Conservation (phyloP, 2,888 invertebrate species). For the Cataglyphis albicans region DNA sequence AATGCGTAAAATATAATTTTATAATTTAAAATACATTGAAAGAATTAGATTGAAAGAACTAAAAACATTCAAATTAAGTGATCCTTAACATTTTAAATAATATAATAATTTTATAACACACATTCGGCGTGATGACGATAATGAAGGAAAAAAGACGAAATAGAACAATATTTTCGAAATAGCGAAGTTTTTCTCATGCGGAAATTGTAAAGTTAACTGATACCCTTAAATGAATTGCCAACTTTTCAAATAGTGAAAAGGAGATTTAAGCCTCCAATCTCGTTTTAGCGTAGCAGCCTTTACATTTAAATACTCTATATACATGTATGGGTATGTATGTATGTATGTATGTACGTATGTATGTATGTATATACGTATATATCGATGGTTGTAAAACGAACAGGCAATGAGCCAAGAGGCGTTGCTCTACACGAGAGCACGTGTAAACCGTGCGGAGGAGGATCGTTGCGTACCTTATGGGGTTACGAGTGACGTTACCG, state of each 20-base stretch:
- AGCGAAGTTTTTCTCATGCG: conserved; percentile 60
- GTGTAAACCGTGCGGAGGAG: conserved; percentile 38
- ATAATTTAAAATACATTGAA: neutral
- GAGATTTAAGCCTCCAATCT: conserved; percentile 49
- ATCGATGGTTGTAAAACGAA: conserved; percentile 72
- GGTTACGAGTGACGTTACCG: conserved; percentile 58
- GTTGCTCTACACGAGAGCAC: conserved; percentile 51
- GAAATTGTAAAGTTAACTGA: conserved; percentile 79
- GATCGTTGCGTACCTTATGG: conserved; percentile 43
- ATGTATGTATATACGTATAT: conserved; percentile 53
- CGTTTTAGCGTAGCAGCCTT: conserved; percentile 66
- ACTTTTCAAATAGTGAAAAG: conserved; percentile 40
- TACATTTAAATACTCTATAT: conserved; percentile 71
- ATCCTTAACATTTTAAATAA: neutral
- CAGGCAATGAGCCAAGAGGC: conserved; percentile 70
- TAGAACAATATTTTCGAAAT: conserved; percentile 31
- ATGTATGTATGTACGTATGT: too few relatives aligned
- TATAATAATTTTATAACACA: neutral
- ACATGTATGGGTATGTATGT: neutral
- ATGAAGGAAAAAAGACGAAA: neutral
- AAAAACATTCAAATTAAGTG: neutral
- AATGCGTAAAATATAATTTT: neutral
- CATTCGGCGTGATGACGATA: neutral
- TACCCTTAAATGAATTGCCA: conserved; percentile 67
- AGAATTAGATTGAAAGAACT: neutral